phyloP scores from a whole-genome alignment of 92 coral and sea anemone species.

The Parazoanthus darwini region DNA sequence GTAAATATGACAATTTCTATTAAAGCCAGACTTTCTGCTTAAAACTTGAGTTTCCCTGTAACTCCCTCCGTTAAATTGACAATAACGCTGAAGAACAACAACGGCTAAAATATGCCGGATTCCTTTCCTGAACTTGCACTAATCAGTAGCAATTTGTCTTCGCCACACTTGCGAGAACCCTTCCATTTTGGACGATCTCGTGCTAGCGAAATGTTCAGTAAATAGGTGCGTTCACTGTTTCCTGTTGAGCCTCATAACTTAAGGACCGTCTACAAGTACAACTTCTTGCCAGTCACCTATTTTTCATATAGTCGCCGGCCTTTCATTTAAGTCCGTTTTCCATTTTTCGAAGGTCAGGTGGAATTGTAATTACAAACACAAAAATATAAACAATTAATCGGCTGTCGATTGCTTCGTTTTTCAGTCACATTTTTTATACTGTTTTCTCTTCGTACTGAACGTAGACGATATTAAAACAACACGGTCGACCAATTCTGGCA shows the following conservation, averaged over 20 bases:
- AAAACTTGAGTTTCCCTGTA: background rate
- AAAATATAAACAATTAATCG: conserved; percentile 14
- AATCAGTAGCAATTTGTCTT: background rate
- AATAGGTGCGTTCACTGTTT: background rate
- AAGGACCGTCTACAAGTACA: background rate
- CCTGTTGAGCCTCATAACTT: background rate
- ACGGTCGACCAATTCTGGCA: background rate
- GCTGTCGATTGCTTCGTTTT: background rate
- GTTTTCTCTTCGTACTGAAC: background rate
- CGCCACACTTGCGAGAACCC: conserved; percentile 13
- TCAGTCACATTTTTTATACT: background rate
- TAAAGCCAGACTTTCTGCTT: background rate
- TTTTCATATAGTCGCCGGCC: too few relatives aligned
- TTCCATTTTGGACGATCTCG: background rate
- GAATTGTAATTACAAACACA: background rate
- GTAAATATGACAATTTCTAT: background rate
- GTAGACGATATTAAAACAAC: background rate
- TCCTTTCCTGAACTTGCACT: background rate
- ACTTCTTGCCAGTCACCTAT: background rate
- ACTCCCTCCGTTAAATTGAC: background rate
- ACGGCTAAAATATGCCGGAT: too few relatives aligned
- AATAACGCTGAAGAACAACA: too few relatives aligned
- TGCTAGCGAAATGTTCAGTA: background rate
- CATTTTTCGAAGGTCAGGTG: background rate
- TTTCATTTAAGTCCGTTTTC: too few relatives aligned